Base-by-base conservation (phyloP, 2,113 vertebrate species). In the Neogale vison region DNA sequence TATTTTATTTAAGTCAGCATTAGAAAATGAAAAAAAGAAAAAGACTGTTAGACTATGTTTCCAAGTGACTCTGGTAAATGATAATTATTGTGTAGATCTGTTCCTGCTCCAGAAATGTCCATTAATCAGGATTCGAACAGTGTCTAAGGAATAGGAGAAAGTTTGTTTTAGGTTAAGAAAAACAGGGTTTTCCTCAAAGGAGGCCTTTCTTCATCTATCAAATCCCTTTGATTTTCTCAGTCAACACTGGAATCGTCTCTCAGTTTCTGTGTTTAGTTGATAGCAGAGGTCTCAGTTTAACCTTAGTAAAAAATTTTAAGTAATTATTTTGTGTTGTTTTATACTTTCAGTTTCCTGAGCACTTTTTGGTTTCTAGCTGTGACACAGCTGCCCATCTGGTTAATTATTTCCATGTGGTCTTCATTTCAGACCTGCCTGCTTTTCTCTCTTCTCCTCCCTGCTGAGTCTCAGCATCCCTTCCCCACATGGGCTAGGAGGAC, bases 381-480 rank as follows among this genome's bases (percentile, higher is more conserved):
- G 93, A 89, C 90, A 79, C 92, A 91, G 90, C 52, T 96, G 87
- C 31, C 87, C 87, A 61, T 86, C 86, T 87, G 86, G 52, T 88
- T 88, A 82, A 89, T 93, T 95, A 85, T 92, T 92, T 96, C 92
- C 85, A 23, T 57, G 90, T 72, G 79, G 47, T 92, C 90, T 96
- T 92, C 61, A 6, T 83, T 88, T 87, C 67, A 80, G 87, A 83
- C 11, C 21, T 42, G n/a, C 20, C 90, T 90, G 61, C 34, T 82
- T 88, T 84, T 34, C 82, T 87, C 21, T 63, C 15, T 83, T 94
- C 31, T 47, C 34, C 14, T 86, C 31, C 67, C 94, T 92, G 74
- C 90, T 71, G 87, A 74, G 63, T 74, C 88, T 79, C 95, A 87
- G 92, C 90, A 57, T 74, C 80, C 31, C 29, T 81, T 79, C 39